A percentile compares a stretch with the other conserved stretches of the same genome.
Evolutionary conservation across 92 coral and sea anemone genomes (phyloP).

Genomic region (Epizoanthus stellaris): DNA sequence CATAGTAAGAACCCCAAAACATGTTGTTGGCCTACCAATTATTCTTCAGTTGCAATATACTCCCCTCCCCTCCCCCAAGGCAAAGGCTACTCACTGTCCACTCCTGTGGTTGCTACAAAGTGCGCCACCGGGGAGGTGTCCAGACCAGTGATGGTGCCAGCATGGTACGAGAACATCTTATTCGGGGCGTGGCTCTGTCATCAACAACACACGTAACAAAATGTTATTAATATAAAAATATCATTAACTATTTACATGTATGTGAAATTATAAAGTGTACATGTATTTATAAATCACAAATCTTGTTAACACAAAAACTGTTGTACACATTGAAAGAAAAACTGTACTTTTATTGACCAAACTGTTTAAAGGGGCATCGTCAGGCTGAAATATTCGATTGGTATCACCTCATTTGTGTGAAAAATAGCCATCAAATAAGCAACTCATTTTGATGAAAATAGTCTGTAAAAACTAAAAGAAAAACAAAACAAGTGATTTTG

Average conservation of each 20-base stretch:
- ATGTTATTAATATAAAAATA: not conserved
- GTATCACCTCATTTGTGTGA: not conserved
- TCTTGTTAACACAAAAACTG: too few relatives aligned
- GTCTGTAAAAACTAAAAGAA: too few relatives aligned
- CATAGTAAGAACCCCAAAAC: not conserved
- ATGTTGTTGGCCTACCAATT: too few relatives aligned
- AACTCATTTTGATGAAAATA: not conserved
- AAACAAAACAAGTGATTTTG: too few relatives aligned
- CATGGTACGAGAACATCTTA: constrained; percentile 90
- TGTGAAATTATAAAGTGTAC: not conserved
- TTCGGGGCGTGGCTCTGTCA: constrained; percentile 96
- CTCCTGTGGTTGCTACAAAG: constrained; percentile 97
- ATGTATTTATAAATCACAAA: too few relatives aligned
- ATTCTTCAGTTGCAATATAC: too few relatives aligned
- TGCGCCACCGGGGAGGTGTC: constrained; percentile 95
- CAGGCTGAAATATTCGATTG: not conserved
- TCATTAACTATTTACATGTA: not conserved
- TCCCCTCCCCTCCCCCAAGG: too few relatives aligned
- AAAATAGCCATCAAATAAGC: too few relatives aligned
- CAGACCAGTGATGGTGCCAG: constrained; percentile 94
- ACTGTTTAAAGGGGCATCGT: too few relatives aligned
- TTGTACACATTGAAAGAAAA: too few relatives aligned
- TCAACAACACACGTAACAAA: not conserved
- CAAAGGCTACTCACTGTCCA: constrained; percentile 80
- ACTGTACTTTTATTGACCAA: too few relatives aligned